Evolutionary conservation across 1,140 invertebrate species (phyloP), one percentile per base, ranked within the genome.

Genomic region (Drosophila kohkoa): DNA sequence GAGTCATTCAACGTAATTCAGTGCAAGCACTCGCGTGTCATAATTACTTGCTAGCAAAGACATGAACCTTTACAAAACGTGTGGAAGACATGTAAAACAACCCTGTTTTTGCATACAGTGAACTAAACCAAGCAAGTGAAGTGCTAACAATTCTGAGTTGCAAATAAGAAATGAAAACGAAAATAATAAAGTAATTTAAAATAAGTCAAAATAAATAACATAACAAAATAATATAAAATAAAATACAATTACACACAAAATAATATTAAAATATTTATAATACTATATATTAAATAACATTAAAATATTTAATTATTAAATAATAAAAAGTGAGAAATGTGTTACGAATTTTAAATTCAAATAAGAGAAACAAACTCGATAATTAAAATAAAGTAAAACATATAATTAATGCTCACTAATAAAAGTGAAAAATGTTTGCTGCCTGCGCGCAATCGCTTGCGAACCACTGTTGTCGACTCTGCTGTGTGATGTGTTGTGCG

Each of bases 401-500:
- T 20, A 25, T 25, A 0, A 20, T 20, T 3, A 20, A 0, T 20
- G 20, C 20, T 20, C 20, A 20, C 3, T 20, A 20, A 20, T 3
- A 20, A 38, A 8, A 41, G 8, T 41, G 38, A 41, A 41, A 0
- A 41, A 25, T 3, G 11, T 32, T 58, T 60, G 28, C 16, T 10
- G 35, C 10, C 16, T 38, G 46, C 52, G 64, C 68, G 32, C 64
- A 62, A 74, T 65, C 57, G 62, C 71, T 69, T 69, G 65, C 65
- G 41, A 35, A 30, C 25, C 16, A 35, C 28, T 35, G 32, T 57
- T 20, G 25, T 32, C 13, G 16, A 6, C 45, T 41, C 11, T 8
- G 35, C 48, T 25, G n/a, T 35, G 32, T 45, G 13, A 32, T 41
- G 16, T 13, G 25, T 28, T 35, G n/a, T 70, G 58, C 49, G 38